Conservation (phyloP, 2,797 vertebrate species). For the Sciaenops ocellatus region DNA sequence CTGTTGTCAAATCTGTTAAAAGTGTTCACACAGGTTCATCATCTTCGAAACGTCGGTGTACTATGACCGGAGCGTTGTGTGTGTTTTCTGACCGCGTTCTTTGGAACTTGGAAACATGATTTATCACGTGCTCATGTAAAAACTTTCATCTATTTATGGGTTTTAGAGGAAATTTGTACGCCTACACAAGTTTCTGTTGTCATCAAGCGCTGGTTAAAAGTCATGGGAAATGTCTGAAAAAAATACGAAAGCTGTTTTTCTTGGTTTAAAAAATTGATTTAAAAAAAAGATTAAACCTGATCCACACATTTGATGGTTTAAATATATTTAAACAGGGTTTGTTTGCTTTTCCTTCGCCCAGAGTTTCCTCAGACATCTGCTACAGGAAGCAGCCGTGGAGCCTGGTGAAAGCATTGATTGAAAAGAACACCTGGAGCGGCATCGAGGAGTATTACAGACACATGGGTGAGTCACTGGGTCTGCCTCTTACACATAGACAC, state of each 20-base stretch:
- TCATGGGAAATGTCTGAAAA: background rate
- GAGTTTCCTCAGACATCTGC: conserved; percentile 94
- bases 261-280: background rate
- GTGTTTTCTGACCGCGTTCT: background rate
- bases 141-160: background rate
- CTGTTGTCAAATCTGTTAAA: too few species aligned
- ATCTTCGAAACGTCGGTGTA: background rate
- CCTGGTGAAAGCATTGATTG: conserved; percentile 92
- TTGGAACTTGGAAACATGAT: background rate
- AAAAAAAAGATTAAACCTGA: background rate
- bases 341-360: conserved; percentile 63
- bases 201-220: background rate
- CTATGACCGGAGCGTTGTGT: background rate
- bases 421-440: conserved; percentile 94
- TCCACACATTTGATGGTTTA: background rate
- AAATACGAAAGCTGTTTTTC: background rate
- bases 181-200: background rate
- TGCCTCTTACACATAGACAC: background rate
- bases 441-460: conserved; percentile 93
- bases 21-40: background rate
- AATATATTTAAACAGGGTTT: background rate
- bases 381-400: conserved; percentile 96
- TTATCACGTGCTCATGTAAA: background rate
- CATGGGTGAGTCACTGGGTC: conserved; percentile 84
- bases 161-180: background rate